phyloP scores from a whole-genome alignment of 2,797 vertebrate genomes.

The Micropoecilia bifurca region DNA sequence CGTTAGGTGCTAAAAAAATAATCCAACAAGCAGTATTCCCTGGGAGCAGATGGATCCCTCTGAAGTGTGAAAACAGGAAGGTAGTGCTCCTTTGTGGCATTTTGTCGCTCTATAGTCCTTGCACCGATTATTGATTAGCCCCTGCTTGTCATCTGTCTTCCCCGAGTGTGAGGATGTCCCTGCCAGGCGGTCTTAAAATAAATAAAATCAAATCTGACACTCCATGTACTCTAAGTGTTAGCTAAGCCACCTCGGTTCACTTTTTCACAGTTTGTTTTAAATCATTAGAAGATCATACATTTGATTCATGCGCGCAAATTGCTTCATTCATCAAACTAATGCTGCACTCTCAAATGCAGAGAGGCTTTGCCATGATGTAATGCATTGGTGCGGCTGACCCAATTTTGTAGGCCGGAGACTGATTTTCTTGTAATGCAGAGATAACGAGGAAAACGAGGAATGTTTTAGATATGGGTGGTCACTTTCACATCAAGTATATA shows the following conservation, averaged over 20 bases:
- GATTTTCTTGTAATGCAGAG: conserved; percentile 48
- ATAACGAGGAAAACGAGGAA: conserved; percentile 61
- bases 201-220: conserved; percentile 15
- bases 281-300: conserved; percentile 36
- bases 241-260: conserved; percentile 8
- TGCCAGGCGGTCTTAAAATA: conserved; percentile 26
- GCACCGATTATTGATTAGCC: conserved; percentile 51
- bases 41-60: conserved; percentile 39
- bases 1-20: conserved; percentile 29
- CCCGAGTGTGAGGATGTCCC: conserved; percentile 22
- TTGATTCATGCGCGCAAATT: conserved; percentile 59
- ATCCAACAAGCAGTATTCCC: conserved; percentile 37
- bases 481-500: conserved; percentile 43
- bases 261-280: conserved; percentile 30
- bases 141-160: conserved; percentile 27
- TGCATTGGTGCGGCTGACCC: conserved; percentile 65
- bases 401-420: conserved; percentile 65
- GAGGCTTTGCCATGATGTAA: conserved; percentile 60
- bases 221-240: conserved; percentile 6
- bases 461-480: conserved; percentile 57
- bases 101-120: conserved; percentile 15
- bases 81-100: conserved; percentile 22
- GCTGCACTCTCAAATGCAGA: conserved; percentile 32
- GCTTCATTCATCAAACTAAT: conserved; percentile 67
- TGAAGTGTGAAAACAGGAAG: conserved; percentile 37